These are phyloP conservation scores for Leptinotarsa haldemani DNA, from an alignment of 2,888 invertebrate genomes.

Conservation along the genomic window DNA sequence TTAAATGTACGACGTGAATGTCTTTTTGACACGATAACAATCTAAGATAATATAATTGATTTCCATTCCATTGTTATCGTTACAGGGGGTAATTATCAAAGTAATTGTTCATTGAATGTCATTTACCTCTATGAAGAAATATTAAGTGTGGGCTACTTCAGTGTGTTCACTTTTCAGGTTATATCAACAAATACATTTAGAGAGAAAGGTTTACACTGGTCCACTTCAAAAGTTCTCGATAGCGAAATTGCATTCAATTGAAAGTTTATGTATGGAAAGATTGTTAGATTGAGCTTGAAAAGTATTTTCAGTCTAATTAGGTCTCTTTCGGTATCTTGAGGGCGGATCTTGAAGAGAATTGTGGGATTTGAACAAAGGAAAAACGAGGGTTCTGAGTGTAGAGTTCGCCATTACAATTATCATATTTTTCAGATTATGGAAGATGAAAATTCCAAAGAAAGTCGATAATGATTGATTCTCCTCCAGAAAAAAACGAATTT, in stretches of 20 bases:
- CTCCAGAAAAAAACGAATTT: too few relatives aligned
- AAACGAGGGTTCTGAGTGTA: too few relatives aligned
- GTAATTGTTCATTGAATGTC: slow-evolving; percentile 42
- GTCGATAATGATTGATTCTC: too few relatives aligned
- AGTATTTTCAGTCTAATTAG: too few relatives aligned
- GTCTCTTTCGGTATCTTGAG: too few relatives aligned
- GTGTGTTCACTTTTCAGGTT: not conserved
- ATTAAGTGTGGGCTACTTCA: slow-evolving; percentile 2
- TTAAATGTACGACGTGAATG: slow-evolving; percentile 41
- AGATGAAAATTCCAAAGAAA: too few relatives aligned
- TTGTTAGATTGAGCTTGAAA: too few relatives aligned
- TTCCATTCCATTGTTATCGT: slow-evolving; percentile 45
- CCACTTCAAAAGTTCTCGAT: not conserved
- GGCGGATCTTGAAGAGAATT: too few relatives aligned
- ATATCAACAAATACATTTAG: not conserved
- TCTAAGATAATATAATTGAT: slow-evolving; percentile 47
- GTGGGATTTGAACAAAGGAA: too few relatives aligned
- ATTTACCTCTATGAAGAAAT: slow-evolving; percentile 31
- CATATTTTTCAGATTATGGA: too few relatives aligned
- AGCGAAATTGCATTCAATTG: not conserved
- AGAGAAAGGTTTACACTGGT: not conserved
- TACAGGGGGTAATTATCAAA: slow-evolving; percentile 41
- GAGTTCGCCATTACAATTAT: too few relatives aligned
- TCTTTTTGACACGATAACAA: slow-evolving; percentile 41
- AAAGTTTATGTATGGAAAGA: too few relatives aligned